These are phyloP conservation scores for Hemiscyllium ocellatum DNA, from an alignment of 2,113 vertebrate genomes.

Conservation along the genomic window DNA sequence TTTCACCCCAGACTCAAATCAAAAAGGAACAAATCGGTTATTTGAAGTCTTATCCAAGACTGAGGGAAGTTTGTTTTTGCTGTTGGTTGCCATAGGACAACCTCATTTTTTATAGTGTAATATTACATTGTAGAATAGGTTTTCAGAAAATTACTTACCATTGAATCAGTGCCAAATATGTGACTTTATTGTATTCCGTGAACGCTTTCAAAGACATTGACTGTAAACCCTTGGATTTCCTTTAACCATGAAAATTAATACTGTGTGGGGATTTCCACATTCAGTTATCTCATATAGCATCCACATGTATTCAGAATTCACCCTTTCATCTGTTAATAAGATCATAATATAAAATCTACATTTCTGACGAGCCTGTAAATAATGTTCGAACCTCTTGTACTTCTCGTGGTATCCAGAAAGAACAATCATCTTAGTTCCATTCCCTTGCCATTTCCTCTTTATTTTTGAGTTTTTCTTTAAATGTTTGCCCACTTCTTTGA, in stretches of 20 bases:
- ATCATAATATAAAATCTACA: not conserved
- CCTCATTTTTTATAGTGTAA: not conserved
- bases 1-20: not conserved
- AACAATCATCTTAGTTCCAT: not conserved
- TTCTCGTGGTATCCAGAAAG: not conserved
- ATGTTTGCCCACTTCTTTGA: not conserved
- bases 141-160: not conserved
- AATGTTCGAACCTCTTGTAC: not conserved
- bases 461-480: not conserved
- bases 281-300: not conserved
- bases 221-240: not conserved
- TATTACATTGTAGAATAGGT: not conserved
- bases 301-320: not conserved
- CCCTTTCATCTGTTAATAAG: not conserved
- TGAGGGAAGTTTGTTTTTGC: not conserved
- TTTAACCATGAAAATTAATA: not conserved
- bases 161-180: not conserved
- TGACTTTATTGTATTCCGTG: not conserved
- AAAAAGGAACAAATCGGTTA: not conserved
- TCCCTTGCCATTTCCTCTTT: not conserved
- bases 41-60: not conserved
- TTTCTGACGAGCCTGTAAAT: not conserved
- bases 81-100: not conserved
- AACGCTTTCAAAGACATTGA: not conserved
- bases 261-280: not conserved